Conservation (phyloP, 64 coral and sea anemone genomes). For the Trachythela sp. region DNA sequence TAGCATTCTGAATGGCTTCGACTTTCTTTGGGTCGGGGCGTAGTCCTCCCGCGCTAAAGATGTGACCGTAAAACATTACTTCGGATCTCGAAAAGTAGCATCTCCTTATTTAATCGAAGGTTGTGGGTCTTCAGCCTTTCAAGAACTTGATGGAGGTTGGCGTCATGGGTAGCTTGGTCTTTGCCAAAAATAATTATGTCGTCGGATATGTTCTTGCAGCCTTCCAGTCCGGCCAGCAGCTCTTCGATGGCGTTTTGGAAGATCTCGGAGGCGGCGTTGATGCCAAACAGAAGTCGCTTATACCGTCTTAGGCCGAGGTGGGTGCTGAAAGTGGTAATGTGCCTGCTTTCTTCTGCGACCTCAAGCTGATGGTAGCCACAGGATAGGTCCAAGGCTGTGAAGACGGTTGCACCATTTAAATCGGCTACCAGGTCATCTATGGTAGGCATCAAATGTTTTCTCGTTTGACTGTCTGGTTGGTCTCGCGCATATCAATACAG, state of each 20-base stretch:
- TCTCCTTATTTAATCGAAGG: not conserved
- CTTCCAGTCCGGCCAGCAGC: too few species aligned
- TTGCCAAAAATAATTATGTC: not conserved
- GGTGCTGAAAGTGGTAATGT: too few species aligned
- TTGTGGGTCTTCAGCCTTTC: not conserved
- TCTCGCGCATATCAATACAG: slow-evolving; percentile 35
- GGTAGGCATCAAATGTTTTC: not conserved
- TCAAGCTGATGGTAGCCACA: not conserved
- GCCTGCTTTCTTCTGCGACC: not conserved
- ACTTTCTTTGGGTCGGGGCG: slow-evolving; percentile 7
- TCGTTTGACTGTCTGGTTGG: slow-evolving; percentile 27
- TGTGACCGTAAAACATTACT: not conserved
- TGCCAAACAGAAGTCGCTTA: not conserved
- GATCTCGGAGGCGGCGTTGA: too few species aligned
- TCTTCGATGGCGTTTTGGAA: too few species aligned
- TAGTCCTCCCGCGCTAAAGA: not conserved
- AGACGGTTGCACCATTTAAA: not conserved
- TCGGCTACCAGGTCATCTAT: not conserved
- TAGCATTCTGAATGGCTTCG: not conserved
- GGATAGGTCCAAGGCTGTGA: not conserved
- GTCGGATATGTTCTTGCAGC: too few species aligned
- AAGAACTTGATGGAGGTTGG: not conserved
- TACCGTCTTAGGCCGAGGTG: too few species aligned
- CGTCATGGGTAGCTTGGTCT: not conserved
- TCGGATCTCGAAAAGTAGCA: not conserved